phyloP scores from a whole-genome alignment of 1,140 invertebrate species.

The Cheumatopsyche charites region DNA sequence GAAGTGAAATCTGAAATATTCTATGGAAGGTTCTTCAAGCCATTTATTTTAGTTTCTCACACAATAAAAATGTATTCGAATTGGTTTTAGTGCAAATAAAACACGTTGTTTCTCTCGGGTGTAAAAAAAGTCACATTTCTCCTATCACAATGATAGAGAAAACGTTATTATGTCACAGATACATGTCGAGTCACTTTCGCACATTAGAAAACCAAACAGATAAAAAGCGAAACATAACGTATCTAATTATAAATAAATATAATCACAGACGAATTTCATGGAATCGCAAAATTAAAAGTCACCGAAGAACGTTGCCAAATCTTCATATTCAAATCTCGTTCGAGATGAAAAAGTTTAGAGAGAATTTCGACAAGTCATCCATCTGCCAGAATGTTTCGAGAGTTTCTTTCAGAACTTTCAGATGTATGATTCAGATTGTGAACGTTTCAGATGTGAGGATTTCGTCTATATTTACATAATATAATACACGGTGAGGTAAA shows the following conservation, averaged over 20 bases:
- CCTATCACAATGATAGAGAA: not conserved
- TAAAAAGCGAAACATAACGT: not conserved
- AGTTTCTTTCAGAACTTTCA: too few species aligned
- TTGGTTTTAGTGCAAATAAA: too few species aligned
- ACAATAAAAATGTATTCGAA: too few species aligned
- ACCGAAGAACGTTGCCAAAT: not conserved
- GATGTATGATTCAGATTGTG: too few species aligned
- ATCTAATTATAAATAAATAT: not conserved
- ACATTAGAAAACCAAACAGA: not conserved
- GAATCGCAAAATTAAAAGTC: not conserved
- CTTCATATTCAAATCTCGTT: not conserved
- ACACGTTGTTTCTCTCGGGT: too few species aligned
- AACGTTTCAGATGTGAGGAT: too few species aligned
- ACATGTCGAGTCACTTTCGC: constrained; percentile 3
- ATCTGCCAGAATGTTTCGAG: too few species aligned
- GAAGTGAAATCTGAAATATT: too few species aligned
- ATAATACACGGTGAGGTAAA: not conserved
- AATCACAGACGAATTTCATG: too few species aligned
- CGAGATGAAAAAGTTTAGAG: not conserved
- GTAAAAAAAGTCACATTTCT: not conserved
- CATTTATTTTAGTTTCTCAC: too few species aligned
- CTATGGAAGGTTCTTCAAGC: too few species aligned
- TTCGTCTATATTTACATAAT: too few species aligned
- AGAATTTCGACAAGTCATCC: not conserved
- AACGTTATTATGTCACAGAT: not conserved